These are phyloP conservation scores for Peromyscus maniculatus DNA, from an alignment of 2,113 vertebrate genomes.

Conservation along the genomic window DNA sequence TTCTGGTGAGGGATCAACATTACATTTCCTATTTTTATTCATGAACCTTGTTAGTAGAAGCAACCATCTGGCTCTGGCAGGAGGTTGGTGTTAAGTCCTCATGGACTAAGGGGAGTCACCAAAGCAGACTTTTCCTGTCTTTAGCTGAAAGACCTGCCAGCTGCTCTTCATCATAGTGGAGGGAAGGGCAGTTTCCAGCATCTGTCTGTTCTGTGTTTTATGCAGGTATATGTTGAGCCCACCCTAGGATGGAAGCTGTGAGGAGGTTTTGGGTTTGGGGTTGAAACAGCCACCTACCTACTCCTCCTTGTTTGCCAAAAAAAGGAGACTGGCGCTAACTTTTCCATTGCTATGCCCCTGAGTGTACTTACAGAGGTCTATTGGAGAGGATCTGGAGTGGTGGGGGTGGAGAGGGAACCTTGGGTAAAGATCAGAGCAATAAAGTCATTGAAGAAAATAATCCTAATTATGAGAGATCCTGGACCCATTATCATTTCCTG, in stretches of 20 bases:
- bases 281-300: background rate
- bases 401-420: background rate
- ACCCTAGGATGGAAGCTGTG: background rate
- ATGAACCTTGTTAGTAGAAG: background rate
- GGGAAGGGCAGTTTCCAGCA: constrained; percentile 39
- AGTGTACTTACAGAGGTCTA: background rate
- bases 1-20: background rate
- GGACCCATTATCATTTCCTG: background rate
- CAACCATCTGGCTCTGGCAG: background rate
- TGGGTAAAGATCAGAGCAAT: background rate
- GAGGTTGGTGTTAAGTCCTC: constrained; percentile 18
- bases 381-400: background rate
- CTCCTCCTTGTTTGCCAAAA: background rate
- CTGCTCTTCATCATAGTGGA: constrained; percentile 19
- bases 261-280: background rate
- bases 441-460: background rate
- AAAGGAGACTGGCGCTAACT: background rate
- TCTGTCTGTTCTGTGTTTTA: constrained; percentile 21
- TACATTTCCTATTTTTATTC: background rate
- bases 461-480: background rate
- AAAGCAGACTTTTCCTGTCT: constrained; percentile 45
- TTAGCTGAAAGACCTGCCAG: constrained; percentile 60
- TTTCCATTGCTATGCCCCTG: background rate
- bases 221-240: background rate
- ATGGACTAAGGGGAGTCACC: background rate